Conservation (phyloP, 1,140 invertebrate genomes). For the Leucophenga varia region DNA sequence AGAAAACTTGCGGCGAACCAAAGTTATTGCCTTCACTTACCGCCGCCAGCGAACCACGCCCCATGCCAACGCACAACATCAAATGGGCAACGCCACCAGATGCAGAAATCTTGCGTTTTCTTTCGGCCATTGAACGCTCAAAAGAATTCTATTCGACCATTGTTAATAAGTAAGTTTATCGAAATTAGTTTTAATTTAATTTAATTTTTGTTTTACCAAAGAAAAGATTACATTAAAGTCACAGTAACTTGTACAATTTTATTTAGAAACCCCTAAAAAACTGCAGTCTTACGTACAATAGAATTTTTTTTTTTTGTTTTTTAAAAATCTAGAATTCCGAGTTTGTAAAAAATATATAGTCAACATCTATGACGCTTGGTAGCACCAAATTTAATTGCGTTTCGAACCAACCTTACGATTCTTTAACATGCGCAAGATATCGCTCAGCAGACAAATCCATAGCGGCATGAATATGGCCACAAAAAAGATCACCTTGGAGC, state of each 20-base stretch:
- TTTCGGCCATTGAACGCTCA: constrained; percentile 50
- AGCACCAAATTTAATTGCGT: too few species aligned
- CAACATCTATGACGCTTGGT: too few species aligned
- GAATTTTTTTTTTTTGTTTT: too few species aligned
- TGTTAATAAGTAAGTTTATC: constrained; percentile 46
- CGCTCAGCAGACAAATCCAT: constrained; percentile 36
- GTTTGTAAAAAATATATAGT: too few species aligned
- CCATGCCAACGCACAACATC: constrained; percentile 19
- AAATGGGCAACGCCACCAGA: constrained; percentile 50
- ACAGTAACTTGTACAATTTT: too few species aligned
- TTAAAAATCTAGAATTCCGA: too few species aligned
- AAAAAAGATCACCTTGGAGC: constrained; percentile 35
- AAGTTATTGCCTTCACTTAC: constrained; percentile 37
- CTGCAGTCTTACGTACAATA: too few species aligned
- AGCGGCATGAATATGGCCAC: constrained; percentile 37
- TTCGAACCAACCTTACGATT: too few species aligned
- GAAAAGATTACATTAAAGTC: too few species aligned
- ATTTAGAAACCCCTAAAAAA: too few species aligned
- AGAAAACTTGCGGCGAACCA: constrained; percentile 52
- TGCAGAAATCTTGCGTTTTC: constrained; percentile 40
- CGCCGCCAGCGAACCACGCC: constrained; percentile 21
- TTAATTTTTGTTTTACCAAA: too few species aligned
- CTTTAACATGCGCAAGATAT: constrained; percentile 25
- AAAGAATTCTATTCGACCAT: constrained; percentile 54
- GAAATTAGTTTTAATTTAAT: too few species aligned